Evolutionary conservation across 2,888 invertebrate species (phyloP).

Genomic region (Calephelis perditalis): DNA sequence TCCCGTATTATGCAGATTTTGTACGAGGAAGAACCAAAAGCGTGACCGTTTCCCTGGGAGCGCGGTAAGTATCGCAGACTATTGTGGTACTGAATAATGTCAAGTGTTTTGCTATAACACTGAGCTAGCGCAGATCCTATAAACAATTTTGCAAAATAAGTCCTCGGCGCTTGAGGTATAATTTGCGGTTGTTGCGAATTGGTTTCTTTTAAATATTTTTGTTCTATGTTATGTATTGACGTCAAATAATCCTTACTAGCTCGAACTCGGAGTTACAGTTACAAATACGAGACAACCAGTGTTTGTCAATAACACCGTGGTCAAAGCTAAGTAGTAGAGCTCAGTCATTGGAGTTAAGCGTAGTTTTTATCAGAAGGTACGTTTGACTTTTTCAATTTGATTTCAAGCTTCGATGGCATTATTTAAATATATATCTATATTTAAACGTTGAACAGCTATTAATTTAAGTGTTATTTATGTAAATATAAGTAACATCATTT

Average conservation of each 20-base stretch:
- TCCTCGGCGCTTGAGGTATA: constrained; percentile 43
- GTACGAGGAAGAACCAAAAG: constrained; percentile 49
- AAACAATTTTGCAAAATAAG: constrained; percentile 68
- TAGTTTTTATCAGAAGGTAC: too few relatives aligned
- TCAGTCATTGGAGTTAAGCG: too few relatives aligned
- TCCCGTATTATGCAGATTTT: constrained; percentile 55
- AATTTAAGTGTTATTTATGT: too few relatives aligned
- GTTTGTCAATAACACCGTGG: too few relatives aligned
- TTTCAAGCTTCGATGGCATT: too few relatives aligned
- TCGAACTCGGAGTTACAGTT: too few relatives aligned
- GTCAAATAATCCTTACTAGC: not conserved
- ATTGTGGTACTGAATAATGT: constrained; percentile 64
- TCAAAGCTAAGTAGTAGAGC: too few relatives aligned
- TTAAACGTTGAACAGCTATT: too few relatives aligned
- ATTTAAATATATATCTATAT: too few relatives aligned
- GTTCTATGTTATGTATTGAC: not conserved
- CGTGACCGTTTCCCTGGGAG: constrained; percentile 60
- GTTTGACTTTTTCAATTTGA: too few relatives aligned
- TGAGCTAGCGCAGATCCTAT: constrained; percentile 49
- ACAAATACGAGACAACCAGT: too few relatives aligned
- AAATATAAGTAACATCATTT: too few relatives aligned
- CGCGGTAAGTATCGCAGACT: constrained; percentile 41
- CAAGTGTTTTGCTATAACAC: constrained; percentile 50
- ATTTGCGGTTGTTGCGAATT: constrained; percentile 33
- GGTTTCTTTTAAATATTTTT: constrained; percentile 24